A percentile compares a stretch with the other conserved stretches of the same genome.
Conservation (phyloP, 2,113 vertebrate genomes). For the Dromaius novaehollandiae region DNA sequence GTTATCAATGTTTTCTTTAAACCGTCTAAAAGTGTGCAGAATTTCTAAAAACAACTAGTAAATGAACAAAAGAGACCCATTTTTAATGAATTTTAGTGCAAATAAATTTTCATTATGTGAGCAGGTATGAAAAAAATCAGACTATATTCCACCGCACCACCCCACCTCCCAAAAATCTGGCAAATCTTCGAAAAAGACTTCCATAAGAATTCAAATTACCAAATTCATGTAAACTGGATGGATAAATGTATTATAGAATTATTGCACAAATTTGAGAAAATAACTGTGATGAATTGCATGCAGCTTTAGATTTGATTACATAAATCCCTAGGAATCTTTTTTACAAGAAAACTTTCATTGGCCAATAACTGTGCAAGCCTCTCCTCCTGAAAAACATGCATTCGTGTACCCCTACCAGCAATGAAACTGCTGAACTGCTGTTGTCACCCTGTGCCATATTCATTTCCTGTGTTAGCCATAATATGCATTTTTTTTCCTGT, state of each 20-base stretch:
- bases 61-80: neutral
- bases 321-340: neutral
- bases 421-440: neutral
- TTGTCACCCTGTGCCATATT: neutral
- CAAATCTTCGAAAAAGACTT: neutral
- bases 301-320: neutral
- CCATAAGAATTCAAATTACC: constrained; percentile 14
- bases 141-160: neutral
- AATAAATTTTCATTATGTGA: neutral
- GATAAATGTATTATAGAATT: constrained; percentile 7
- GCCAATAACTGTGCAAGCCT: neutral
- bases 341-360: neutral
- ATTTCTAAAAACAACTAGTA: neutral
- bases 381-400: neutral
- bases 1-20: neutral
- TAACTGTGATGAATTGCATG: neutral
- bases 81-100: neutral
- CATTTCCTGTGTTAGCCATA: neutral
- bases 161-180: neutral
- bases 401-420: neutral
- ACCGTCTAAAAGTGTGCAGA: neutral
- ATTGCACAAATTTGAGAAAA: neutral
- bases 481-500: neutral
- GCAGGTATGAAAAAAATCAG: neutral
- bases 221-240: neutral